Conservation (phyloP, 2,797 vertebrate species). For the Lacerta agilis region DNA sequence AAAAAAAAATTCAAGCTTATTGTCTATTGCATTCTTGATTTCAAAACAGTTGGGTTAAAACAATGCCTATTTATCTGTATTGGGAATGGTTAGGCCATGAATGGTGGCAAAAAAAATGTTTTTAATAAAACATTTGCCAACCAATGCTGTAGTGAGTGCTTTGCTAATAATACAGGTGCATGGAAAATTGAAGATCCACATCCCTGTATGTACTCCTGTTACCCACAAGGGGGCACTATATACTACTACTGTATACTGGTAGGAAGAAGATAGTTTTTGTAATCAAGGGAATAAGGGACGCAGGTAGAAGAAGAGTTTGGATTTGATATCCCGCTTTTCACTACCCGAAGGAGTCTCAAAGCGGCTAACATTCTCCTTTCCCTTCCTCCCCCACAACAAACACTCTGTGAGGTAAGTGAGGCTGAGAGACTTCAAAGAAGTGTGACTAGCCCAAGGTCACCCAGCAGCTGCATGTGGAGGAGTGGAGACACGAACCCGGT, state of each 20-base stretch:
- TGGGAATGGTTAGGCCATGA: not conserved
- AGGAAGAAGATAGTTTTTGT: not conserved
- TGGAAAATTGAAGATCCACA: not conserved
- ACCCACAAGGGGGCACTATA: slow-evolving; percentile 22
- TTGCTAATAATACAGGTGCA: not conserved
- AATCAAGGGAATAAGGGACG: not conserved
- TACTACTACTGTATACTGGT: not conserved
- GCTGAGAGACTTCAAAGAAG: too few relatives aligned
- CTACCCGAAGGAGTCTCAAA: too few relatives aligned
- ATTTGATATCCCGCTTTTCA: too few relatives aligned
- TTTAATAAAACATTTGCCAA: not conserved
- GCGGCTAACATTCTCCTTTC: too few relatives aligned
- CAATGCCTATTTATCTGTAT: not conserved
- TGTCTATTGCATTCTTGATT: not conserved
- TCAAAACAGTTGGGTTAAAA: not conserved
- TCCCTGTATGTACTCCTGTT: not conserved
- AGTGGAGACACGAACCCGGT: too few relatives aligned
- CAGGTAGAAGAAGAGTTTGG: too few relatives aligned
- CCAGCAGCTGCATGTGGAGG: too few relatives aligned
- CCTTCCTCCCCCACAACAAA: too few relatives aligned
- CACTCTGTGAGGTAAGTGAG: too few relatives aligned
- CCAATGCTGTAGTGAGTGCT: not conserved
- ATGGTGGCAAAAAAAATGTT: too few relatives aligned
- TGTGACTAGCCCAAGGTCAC: too few relatives aligned
- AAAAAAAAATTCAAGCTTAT: too few relatives aligned